These are phyloP conservation scores for Aplochiton taeniatus DNA, from an alignment of 2,797 vertebrate genomes.

Conservation along the genomic window DNA sequence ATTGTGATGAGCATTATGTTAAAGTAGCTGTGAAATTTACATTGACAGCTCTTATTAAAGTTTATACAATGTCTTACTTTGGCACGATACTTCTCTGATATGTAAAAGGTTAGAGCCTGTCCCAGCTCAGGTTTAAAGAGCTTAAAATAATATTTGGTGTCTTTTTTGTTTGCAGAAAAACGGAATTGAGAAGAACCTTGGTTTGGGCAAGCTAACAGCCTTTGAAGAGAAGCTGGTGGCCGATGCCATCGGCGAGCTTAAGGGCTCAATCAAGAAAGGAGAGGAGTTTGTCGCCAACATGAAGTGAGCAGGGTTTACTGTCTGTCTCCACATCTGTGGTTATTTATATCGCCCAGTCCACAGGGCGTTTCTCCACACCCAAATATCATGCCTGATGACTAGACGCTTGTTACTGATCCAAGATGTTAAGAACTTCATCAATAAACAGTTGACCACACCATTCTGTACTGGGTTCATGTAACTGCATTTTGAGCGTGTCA, in stretches of 20 bases:
- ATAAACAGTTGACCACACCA: constrained; percentile 60
- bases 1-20: too few relatives aligned
- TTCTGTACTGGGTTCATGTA: constrained; percentile 14
- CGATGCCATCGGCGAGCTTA: constrained; percentile 86
- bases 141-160: background rate
- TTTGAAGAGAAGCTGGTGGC: constrained; percentile 95
- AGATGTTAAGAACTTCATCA: constrained; percentile 53
- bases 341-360: constrained; percentile 43
- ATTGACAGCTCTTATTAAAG: too few relatives aligned
- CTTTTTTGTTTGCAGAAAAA: constrained; percentile 80
- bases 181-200: constrained; percentile 96
- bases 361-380: constrained; percentile 39
- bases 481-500: background rate
- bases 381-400: constrained; percentile 48
- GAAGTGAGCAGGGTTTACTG: constrained; percentile 77
- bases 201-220: constrained; percentile 88
- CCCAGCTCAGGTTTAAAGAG: too few relatives aligned
- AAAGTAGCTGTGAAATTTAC: too few relatives aligned
- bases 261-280: constrained; percentile 96
- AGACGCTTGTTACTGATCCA: constrained; percentile 55
- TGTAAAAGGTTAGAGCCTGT: too few relatives aligned
- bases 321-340: constrained; percentile 32
- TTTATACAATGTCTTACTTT: too few relatives aligned
- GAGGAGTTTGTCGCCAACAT: constrained; percentile 92
- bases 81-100: too few relatives aligned